These are phyloP conservation scores for Molossus molossus DNA, from an alignment of 2,797 vertebrate species.

Conservation along the genomic window DNA sequence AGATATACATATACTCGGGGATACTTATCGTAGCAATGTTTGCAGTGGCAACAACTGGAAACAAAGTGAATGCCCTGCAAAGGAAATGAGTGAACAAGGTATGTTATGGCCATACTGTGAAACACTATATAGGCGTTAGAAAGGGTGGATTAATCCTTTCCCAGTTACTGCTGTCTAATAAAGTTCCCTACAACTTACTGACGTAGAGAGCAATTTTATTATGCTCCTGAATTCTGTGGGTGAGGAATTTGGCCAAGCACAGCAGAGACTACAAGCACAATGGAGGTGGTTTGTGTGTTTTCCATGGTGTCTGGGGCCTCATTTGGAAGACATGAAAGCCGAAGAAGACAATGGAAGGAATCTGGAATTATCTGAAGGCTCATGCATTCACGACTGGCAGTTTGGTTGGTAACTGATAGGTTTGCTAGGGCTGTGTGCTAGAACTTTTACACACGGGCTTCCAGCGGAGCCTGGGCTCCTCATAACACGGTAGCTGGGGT, in stretches of 20 bases:
- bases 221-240: neutral
- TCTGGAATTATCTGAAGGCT: neutral
- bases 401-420: neutral
- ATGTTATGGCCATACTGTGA: neutral
- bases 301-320: neutral
- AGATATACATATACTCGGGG: neutral
- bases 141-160: neutral
- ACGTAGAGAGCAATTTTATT: neutral
- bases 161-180: neutral
- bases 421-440: neutral
- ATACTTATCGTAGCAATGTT: neutral
- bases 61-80: neutral
- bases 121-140: neutral
- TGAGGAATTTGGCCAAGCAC: neutral
- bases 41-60: neutral
- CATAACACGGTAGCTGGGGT: neutral
- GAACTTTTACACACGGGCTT: neutral
- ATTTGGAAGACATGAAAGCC: neutral
- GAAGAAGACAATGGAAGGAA: neutral
- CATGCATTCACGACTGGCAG: neutral
- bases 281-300: neutral
- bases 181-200: neutral
- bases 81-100: neutral
- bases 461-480: neutral
- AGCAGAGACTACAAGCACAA: neutral